Conservation (phyloP, 2,888 invertebrate species). For the Rhamnusium bicolor region DNA sequence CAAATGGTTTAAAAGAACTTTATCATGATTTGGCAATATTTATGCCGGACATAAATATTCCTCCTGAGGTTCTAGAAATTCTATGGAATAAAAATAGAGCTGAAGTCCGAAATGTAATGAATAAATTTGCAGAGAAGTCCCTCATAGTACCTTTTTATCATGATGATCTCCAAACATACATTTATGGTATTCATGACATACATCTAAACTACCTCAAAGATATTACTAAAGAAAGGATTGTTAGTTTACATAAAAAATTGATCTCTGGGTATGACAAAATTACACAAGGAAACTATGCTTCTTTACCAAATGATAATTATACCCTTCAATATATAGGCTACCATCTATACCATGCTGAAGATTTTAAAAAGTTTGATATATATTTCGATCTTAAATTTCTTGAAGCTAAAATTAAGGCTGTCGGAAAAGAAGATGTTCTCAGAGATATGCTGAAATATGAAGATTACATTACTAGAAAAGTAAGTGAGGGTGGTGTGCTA, state of each 20-base stretch:
- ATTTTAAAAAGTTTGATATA: slow-evolving; percentile 75
- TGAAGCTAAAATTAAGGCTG: slow-evolving; percentile 79
- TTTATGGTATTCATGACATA: slow-evolving; percentile 82
- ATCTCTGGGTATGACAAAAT: slow-evolving; percentile 75
- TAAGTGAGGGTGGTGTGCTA: too few relatives aligned
- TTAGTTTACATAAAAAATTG: slow-evolving; percentile 75
- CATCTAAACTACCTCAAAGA: slow-evolving; percentile 77
- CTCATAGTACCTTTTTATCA: slow-evolving; percentile 79
- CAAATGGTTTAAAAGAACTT: slow-evolving; percentile 69
- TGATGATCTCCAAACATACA: slow-evolving; percentile 74
- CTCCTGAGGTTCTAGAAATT: slow-evolving; percentile 67
- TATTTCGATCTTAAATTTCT: slow-evolving; percentile 81
- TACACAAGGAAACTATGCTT: slow-evolving; percentile 72
- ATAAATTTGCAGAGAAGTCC: slow-evolving; percentile 78
- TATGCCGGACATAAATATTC: slow-evolving; percentile 78
- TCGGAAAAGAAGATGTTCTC: slow-evolving; percentile 80
- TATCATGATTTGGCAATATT: slow-evolving; percentile 79
- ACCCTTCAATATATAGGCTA: slow-evolving; percentile 82
- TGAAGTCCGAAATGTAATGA: slow-evolving; percentile 78
- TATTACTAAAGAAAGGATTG: slow-evolving; percentile 69
- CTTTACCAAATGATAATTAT: slow-evolving; percentile 81
- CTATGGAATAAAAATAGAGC: slow-evolving; percentile 71
- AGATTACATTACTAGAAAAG: slow-evolving; percentile 73
- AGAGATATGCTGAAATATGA: slow-evolving; percentile 79
- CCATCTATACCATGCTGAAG: slow-evolving; percentile 76